Percentiles rank a stretch among this genome's conserved stretches.
phyloP scores from a whole-genome alignment of 2,797 vertebrate genomes.

The Clangula hyemalis region DNA sequence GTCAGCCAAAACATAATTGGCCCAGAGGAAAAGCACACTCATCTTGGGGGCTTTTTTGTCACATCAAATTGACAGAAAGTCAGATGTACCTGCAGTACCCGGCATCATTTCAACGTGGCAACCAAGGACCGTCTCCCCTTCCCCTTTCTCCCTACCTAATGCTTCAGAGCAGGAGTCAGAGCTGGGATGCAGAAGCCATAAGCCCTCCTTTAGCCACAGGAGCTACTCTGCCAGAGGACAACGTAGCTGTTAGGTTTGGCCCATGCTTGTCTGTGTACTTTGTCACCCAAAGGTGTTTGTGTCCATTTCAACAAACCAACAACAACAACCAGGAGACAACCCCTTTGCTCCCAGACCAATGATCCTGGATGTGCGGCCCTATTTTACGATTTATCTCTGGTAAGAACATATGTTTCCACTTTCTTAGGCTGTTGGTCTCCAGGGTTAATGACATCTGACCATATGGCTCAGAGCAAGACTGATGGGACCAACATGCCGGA shows the following conservation, averaged over 20 bases:
- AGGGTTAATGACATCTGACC: conserved; percentile 75
- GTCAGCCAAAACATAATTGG: background rate
- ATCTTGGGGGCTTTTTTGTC: background rate
- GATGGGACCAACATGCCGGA: conserved; percentile 67
- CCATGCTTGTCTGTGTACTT: fast-evolving
- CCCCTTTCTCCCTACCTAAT: background rate
- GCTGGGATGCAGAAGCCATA: background rate
- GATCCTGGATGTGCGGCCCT: background rate
- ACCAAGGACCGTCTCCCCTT: conserved; percentile 15
- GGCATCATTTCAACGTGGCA: conserved; percentile 13
- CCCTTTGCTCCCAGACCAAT: background rate
- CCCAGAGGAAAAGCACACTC: background rate
- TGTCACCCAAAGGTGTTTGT: background rate
- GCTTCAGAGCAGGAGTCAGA: background rate
- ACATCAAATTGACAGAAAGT: background rate
- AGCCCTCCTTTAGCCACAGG: background rate
- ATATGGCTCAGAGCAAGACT: conserved; percentile 78
- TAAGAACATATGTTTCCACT: conserved; percentile 79
- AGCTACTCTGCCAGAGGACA: background rate
- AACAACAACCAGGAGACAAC: background rate
- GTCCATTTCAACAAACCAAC: background rate
- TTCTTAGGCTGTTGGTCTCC: conserved; percentile 67
- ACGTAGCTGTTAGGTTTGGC: fast-evolving
- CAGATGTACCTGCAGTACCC: background rate
- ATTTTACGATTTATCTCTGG: conserved; percentile 65